Conservation (phyloP, 1,140 invertebrate species). For the Drosophila athabasca region DNA sequence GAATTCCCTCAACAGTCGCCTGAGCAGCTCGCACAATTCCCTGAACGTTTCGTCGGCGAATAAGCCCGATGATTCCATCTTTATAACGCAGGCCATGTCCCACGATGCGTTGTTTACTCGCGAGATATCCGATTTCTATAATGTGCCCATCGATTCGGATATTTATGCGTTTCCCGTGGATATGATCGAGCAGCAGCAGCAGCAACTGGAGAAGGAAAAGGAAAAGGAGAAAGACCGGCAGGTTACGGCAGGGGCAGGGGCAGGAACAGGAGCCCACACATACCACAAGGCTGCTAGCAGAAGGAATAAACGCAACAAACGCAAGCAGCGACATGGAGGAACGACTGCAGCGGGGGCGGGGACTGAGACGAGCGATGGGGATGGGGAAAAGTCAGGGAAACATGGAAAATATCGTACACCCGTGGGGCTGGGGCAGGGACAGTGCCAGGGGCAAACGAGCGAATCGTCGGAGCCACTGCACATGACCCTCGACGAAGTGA, state of each 20-base stretch:
- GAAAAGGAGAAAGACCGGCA: too few species aligned
- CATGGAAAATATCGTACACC: slow-evolving; percentile 70
- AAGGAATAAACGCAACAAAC: slow-evolving; percentile 73
- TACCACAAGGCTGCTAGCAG: slow-evolving; percentile 69
- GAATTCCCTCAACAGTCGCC: slow-evolving; percentile 89
- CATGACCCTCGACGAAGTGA: slow-evolving; percentile 93
- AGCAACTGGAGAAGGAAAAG: slow-evolving; percentile 5
- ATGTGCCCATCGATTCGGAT: slow-evolving; percentile 93
- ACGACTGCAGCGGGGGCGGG: slow-evolving; percentile 34
- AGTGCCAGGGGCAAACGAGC: slow-evolving; percentile 3
- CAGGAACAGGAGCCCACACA: slow-evolving; percentile 34
- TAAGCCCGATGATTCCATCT: slow-evolving; percentile 91
- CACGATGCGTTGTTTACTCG: slow-evolving; percentile 88
- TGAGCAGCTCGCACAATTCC: slow-evolving; percentile 92
- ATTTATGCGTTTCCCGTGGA: slow-evolving; percentile 94
- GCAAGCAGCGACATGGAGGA: slow-evolving; percentile 68
- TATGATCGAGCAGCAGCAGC: slow-evolving; percentile 86
- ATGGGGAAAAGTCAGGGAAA: slow-evolving; percentile 49
- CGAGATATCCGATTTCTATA: slow-evolving; percentile 92
- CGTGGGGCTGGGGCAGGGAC: slow-evolving; percentile 27
- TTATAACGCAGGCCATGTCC: slow-evolving; percentile 93
- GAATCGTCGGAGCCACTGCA: slow-evolving; percentile 88
- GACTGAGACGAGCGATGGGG: slow-evolving; percentile 63
- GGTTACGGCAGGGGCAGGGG: slow-evolving; percentile 13
- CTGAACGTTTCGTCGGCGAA: slow-evolving; percentile 88